These are phyloP conservation scores for Carpatolechia fugitivella DNA, from an alignment of 2,888 invertebrate species.

Conservation along the genomic window DNA sequence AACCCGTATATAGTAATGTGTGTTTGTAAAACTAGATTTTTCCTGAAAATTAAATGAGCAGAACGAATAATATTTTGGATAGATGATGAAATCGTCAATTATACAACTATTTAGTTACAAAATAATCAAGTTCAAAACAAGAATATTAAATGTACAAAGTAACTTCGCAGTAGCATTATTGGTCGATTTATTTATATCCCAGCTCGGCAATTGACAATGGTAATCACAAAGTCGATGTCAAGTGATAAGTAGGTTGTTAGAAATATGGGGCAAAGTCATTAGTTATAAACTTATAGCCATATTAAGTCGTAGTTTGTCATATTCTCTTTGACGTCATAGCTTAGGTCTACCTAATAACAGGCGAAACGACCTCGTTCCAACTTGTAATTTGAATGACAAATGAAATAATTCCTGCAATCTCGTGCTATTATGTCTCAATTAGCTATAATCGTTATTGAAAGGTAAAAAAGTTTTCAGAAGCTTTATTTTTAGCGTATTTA, in stretches of 20 bases:
- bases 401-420: constrained; percentile 27
- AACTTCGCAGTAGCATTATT: neutral
- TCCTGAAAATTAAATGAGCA: no score
- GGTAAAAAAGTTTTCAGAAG: neutral
- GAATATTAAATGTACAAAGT: no score
- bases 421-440: constrained; percentile 31
- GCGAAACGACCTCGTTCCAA: constrained; percentile 1
- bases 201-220: constrained; percentile 1
- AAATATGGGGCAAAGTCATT: neutral
- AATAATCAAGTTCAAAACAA: no score
- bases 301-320: no score
- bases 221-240: neutral
- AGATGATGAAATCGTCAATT: no score
- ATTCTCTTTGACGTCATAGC: neutral
- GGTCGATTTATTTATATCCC: neutral
- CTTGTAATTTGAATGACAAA: constrained; percentile 16
- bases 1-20: no score
- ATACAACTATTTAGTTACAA: no score
- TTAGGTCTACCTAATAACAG: constrained; percentile 11
- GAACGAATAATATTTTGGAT: no score
- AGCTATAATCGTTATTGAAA: constrained; percentile 18
- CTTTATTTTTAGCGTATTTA: no score
- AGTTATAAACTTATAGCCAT: neutral
- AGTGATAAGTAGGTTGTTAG: neutral
- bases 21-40: no score